A percentile compares a stretch with the other conserved stretches of the same genome.
These are phyloP conservation scores for Ailurus styani DNA, from an alignment of 2,113 vertebrate genomes.

Conservation along the genomic window DNA sequence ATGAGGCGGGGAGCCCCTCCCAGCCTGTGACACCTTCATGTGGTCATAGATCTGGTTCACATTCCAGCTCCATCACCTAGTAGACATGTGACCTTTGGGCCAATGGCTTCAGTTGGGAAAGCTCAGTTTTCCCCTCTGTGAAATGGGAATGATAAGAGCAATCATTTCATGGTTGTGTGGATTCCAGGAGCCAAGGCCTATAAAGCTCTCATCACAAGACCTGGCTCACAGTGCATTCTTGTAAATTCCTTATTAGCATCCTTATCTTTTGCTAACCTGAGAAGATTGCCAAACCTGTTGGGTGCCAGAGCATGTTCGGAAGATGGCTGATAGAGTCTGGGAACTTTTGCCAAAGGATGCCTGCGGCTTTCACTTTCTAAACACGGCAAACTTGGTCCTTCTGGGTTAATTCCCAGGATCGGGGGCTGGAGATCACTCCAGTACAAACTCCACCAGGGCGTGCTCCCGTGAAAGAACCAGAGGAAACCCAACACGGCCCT, in stretches of 20 bases:
- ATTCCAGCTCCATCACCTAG: background rate
- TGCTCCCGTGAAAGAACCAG: background rate
- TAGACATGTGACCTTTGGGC: background rate
- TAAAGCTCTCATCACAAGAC: background rate
- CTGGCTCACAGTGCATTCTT: background rate
- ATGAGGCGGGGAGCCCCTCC: background rate
- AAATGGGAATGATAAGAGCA: background rate
- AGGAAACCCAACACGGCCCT: background rate
- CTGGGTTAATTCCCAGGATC: background rate
- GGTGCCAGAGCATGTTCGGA: background rate
- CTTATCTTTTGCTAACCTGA: background rate
- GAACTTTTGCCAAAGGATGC: background rate
- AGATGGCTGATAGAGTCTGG: no score
- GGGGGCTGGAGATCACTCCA: background rate
- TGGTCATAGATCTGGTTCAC: background rate
- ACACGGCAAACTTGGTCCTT: background rate
- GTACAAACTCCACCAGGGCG: accelerated
- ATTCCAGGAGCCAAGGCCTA: background rate
- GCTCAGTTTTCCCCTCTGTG: background rate
- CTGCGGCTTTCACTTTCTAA: background rate
- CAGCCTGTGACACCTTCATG: background rate
- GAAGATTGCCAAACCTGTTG: background rate
- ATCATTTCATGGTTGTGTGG: background rate
- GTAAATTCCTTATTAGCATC: background rate
- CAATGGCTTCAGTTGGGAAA: background rate